phyloP scores from a whole-genome alignment of 2,113 vertebrate species.

The Smithornis capensis region DNA sequence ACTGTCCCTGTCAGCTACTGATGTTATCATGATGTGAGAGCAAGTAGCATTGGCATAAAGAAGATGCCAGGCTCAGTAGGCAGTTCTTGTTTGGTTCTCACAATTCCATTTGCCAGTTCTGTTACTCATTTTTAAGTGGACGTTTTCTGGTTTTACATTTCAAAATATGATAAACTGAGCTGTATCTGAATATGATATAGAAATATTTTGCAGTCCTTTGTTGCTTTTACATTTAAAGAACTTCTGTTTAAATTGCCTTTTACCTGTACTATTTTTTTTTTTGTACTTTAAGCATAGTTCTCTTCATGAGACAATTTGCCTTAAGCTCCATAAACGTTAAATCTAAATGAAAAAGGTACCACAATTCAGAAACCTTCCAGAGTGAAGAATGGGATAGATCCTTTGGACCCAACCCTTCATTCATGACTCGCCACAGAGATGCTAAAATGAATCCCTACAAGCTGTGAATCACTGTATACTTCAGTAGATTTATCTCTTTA shows the following conservation, averaged over 20 bases:
- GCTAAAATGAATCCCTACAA: not conserved
- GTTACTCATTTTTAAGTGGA: not conserved
- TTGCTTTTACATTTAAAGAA: not conserved
- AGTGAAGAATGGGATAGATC: not conserved
- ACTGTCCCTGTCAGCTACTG: not conserved
- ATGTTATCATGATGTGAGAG: accelerated
- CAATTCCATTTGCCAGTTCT: not conserved
- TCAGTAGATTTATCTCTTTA: not conserved
- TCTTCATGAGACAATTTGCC: not conserved
- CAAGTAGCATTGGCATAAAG: not conserved
- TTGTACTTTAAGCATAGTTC: not conserved
- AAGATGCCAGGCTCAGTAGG: not conserved
- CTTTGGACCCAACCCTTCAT: not conserved
- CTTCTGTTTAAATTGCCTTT: not conserved
- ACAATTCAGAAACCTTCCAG: not conserved
- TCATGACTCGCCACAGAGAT: not conserved
- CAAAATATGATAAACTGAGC: not conserved
- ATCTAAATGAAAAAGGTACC: not conserved
- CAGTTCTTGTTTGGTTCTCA: not conserved
- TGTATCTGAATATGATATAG: not conserved
- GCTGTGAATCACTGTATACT: not conserved
- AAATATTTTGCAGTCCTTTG: not conserved
- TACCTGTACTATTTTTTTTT: not conserved
- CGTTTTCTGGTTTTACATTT: not conserved
- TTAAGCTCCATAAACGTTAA: not conserved